A percentile compares a stretch with the other conserved stretches of the same genome.
Conservation (phyloP, 2,797 vertebrate genomes). For the Phrynocephalus forsythii region DNA sequence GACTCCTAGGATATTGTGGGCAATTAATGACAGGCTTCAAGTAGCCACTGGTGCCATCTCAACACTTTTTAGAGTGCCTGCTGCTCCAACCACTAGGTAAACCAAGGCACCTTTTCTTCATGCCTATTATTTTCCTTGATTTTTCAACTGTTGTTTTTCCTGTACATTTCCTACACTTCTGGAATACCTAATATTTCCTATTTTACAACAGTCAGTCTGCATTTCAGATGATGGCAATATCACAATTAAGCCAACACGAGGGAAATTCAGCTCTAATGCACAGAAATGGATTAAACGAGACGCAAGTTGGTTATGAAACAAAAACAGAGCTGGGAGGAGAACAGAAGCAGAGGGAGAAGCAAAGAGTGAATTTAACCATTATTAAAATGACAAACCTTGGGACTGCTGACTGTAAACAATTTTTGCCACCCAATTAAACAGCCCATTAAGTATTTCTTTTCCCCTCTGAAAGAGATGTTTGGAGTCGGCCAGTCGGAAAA, state of each 20-base stretch:
- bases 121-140: too few species aligned
- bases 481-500: slow-evolving; percentile 72
- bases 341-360: slow-evolving; percentile 39
- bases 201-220: slow-evolving; percentile 35
- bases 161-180: neutral
- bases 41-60: neutral
- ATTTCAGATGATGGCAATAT: slow-evolving; percentile 46
- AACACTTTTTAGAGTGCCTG: neutral
- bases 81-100: neutral
- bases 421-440: slow-evolving; percentile 80
- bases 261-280: slow-evolving; percentile 60
- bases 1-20: neutral
- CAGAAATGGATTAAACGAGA: slow-evolving; percentile 68
- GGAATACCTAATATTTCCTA: slow-evolving; percentile 28
- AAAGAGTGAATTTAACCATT: slow-evolving; percentile 75
- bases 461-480: slow-evolving; percentile 63
- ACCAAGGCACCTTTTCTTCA: neutral
- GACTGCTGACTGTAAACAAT: slow-evolving; percentile 77
- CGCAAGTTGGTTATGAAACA: slow-evolving; percentile 70
- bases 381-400: slow-evolving; percentile 78
- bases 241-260: slow-evolving; percentile 64
- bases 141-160: neutral
- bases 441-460: slow-evolving; percentile 72
- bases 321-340: slow-evolving; percentile 56
- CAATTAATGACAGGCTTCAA: neutral